Base-by-base conservation (phyloP, 2,888 invertebrate species). In the Nymphalis polychloros region DNA sequence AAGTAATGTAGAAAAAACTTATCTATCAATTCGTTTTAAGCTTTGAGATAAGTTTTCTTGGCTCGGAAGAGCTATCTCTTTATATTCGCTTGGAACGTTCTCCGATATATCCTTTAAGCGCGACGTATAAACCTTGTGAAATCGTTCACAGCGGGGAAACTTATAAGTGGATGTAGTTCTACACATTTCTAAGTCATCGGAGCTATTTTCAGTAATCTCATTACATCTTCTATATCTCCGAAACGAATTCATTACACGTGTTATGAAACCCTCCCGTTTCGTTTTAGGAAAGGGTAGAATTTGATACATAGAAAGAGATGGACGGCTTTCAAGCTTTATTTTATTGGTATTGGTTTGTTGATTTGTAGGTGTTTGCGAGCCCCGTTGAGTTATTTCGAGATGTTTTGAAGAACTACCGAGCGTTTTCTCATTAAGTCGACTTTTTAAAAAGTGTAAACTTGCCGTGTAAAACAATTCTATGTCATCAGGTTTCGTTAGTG, bases 251-350 rank as follows among this genome's bases (percentile, higher is more conserved):
- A 77, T 81, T 13, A 92, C 68, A 31, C 86, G 83, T 20, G 79
- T 73, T 3, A 89, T 79, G 62, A 89, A 84, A 65, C 81, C 78
- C 27, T 82, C 78, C 63, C 79, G 87, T 59, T 74, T 84, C 1
- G 86, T 80, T 76, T 88, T 90, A 3, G 91, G 91, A 71, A 85
- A 90, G 2, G 90, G 89, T 59, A 92, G 75, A n/a, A 92, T 80
- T 82, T 90, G 86, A 57, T 84, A 80, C 84, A 91, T 89, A 8
- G 88, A 82, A 23, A 91, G 74, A 19, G 83, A 81, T 4, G 76
- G 70, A 20, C 23, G 61, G 13, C 16, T 59, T 59, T 57, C 57
- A 52, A 8, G 4, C 2, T 50, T 31, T 53, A 31, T 4, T 41
- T 41, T 49, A 31, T 8, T 8, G 20, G 31, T 47, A 60, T n/a